phyloP scores from a whole-genome alignment of 2,888 invertebrate genomes.

The Monoplex corrugatus region DNA sequence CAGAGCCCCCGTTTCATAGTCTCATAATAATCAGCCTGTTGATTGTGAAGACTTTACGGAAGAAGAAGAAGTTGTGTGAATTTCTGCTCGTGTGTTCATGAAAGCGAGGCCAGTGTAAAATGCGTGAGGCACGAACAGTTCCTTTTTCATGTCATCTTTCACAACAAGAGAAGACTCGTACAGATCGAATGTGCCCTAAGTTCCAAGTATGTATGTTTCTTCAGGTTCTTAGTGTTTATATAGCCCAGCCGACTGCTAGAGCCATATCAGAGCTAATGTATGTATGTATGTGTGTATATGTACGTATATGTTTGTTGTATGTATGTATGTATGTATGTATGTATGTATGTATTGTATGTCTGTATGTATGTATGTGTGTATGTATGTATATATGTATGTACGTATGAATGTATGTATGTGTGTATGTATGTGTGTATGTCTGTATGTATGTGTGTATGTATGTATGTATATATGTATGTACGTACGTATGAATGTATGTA shows the following conservation, averaged over 20 bases:
- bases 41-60: no score
- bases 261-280: no score
- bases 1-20: no score
- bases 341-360: background rate
- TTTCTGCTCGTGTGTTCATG: no score
- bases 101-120: no score
- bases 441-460: background rate
- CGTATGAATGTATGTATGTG: background rate
- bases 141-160: no score
- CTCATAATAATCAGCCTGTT: no score
- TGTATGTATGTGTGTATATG: slow-evolving; percentile 13
- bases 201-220: background rate
- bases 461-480: background rate
- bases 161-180: no score
- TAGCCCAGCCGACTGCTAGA: no score
- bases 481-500: slow-evolving; percentile 1
- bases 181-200: no score
- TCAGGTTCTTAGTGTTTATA: background rate
- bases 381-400: slow-evolving; percentile 5
- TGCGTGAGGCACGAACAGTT: no score
- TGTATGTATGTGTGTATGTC: background rate
- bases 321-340: background rate
- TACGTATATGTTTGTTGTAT: slow-evolving; percentile 10
- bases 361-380: slow-evolving; percentile 22
- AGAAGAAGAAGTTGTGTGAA: no score